phyloP scores from a whole-genome alignment of 2,888 invertebrate genomes.

The Drosophila flavopinicola region DNA sequence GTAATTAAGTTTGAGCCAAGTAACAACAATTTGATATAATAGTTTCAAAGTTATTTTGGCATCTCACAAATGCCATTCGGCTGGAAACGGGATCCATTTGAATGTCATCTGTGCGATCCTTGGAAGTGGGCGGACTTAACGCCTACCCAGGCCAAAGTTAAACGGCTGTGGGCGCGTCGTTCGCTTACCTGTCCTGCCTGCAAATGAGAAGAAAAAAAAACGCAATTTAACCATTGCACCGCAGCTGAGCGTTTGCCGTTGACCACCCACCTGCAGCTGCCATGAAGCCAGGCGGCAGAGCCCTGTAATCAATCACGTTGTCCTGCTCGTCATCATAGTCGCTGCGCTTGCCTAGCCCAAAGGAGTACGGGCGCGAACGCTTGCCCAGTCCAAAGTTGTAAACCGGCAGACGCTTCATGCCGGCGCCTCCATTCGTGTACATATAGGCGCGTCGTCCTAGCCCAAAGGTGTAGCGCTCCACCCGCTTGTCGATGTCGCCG shows the following conservation, averaged over 20 bases:
- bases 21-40: slow-evolving; percentile 36
- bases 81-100: slow-evolving; percentile 26
- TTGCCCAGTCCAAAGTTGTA: slow-evolving; percentile 84
- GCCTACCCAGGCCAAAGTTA: slow-evolving; percentile 86
- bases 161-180: slow-evolving; percentile 83
- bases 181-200: slow-evolving; percentile 60
- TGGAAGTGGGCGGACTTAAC: slow-evolving; percentile 79
- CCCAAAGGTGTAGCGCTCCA: slow-evolving; percentile 89
- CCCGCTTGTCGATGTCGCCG: slow-evolving; percentile 85
- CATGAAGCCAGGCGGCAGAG: slow-evolving; percentile 45
- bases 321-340: slow-evolving; percentile 80
- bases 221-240: neutral
- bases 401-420: slow-evolving; percentile 83
- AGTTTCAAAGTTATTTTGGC: slow-evolving; percentile 19
- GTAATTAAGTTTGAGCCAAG: slow-evolving; percentile 34
- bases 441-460: slow-evolving; percentile 87
- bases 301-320: slow-evolving; percentile 61
- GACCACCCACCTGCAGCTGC: slow-evolving; percentile 45
- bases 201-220: neutral
- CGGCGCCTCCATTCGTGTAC: slow-evolving; percentile 82
- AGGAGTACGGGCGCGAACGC: slow-evolving; percentile 83
- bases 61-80: slow-evolving; percentile 43
- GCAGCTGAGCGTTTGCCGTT: neutral
- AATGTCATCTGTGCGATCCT: slow-evolving; percentile 22
- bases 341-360: slow-evolving; percentile 83